A percentile compares a stretch with the other conserved stretches of the same genome.
phyloP scores from a whole-genome alignment of 35 echinoderm and acorn worm species.

The Apostichopus parvimensis region DNA sequence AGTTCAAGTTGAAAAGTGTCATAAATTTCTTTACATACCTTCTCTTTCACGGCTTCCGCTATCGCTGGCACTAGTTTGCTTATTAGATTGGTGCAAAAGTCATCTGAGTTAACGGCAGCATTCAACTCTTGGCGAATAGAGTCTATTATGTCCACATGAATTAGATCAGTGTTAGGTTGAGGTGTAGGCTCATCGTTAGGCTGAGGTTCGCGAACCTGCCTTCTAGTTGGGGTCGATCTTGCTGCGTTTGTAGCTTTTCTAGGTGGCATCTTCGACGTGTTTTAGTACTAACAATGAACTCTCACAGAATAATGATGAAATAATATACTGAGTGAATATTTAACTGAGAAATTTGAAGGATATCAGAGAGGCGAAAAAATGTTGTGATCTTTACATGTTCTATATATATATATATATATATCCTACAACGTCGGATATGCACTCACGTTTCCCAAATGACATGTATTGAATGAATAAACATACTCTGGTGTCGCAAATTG shows the following conservation, averaged over 20 bases:
- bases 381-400: no score
- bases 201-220: not conserved
- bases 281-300: not conserved
- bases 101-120: not conserved
- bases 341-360: not conserved
- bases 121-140: not conserved
- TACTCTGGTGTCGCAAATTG: no score
- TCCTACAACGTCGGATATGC: no score
- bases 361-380: no score
- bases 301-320: not conserved
- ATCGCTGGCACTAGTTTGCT: slow-evolving; percentile 29
- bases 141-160: not conserved
- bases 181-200: not conserved
- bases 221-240: not conserved
- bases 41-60: slow-evolving; percentile 23
- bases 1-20: slow-evolving; percentile 1
- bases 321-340: not conserved
- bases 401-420: no score
- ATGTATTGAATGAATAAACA: no score
- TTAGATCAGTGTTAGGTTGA: not conserved
- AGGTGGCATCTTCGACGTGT: not conserved
- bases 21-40: not conserved
- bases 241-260: not conserved
- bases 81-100: not conserved
- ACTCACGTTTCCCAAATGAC: no score